phyloP scores from a whole-genome alignment of 2,797 vertebrate genomes.

The Poeciliopsis paucimaculata region DNA sequence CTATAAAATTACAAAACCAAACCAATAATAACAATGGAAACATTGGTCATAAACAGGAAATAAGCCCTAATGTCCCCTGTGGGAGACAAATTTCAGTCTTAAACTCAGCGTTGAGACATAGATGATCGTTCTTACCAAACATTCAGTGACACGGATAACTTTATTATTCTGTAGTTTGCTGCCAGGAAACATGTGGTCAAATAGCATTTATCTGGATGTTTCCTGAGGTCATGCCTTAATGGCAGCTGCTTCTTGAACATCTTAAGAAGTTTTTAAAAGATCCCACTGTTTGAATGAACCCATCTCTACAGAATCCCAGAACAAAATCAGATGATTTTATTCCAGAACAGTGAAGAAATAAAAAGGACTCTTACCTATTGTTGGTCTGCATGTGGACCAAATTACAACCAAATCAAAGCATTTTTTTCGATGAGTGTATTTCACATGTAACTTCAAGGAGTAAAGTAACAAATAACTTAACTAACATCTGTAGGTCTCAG shows the following conservation, averaged over 20 bases:
- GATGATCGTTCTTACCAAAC: conserved; percentile 8
- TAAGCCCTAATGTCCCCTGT: background rate
- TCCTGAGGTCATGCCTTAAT: background rate
- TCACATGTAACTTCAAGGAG: background rate
- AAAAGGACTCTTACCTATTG: background rate
- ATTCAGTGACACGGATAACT: background rate
- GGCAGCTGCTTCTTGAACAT: background rate
- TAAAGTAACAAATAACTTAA: background rate
- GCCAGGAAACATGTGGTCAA: conserved; percentile 6
- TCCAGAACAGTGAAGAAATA: background rate
- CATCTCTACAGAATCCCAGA: background rate
- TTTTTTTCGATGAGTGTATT: background rate
- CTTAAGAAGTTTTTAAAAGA: background rate
- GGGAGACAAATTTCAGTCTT: conserved; percentile 3
- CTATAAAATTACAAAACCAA: conserved; percentile 8
- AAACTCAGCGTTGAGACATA: conserved; percentile 3
- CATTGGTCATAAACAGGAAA: conserved; percentile 11
- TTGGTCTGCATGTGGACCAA: background rate
- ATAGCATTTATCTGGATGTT: conserved; percentile 6
- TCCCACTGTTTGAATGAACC: background rate
- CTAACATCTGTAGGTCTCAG: background rate
- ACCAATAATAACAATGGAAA: conserved; percentile 3
- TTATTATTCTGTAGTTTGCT: conserved; percentile 1
- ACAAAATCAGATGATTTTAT: background rate
- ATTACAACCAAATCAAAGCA: background rate